Base-by-base conservation (phyloP, 2,888 invertebrate species). In the Blastobasis adustella region DNA sequence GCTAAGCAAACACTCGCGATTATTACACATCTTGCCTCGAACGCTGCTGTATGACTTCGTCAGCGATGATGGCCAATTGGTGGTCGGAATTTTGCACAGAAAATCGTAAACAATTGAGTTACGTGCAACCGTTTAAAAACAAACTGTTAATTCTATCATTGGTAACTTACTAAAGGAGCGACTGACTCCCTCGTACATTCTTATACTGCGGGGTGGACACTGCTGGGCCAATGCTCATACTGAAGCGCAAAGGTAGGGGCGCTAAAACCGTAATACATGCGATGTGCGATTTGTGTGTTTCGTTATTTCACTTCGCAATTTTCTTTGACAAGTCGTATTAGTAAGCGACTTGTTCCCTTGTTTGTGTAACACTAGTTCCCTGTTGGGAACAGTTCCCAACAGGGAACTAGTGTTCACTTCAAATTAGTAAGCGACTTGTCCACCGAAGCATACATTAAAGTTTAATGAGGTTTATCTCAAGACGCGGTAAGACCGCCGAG, bases 271-370 rank as follows among this genome's bases (percentile, higher is more conserved):
- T 43, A 6, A 56, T 56, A 50, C 49, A 37, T 37, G 55, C 55
- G 23, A 23, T 55, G 1, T 57, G 54, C 38, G 1, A 9, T 62
- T 62, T 49, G 54, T 62, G 1, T 60, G 58, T 48, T 46, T 59
- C 5, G 46, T 43, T n/a, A 45, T 44, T n/a, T 49, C n/a, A n/a
- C n/a, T n/a, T n/a, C n/a, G n/a, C n/a, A n/a, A n/a, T n/a, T n/a
- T n/a, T n/a, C n/a, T n/a, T n/a, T n/a, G n/a, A n/a, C n/a, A n/a
- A n/a, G n/a, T n/a, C n/a, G n/a, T n/a, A n/a, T n/a, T n/a, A n/a
- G n/a, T n/a, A n/a, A n/a, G n/a, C n/a, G n/a, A n/a, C 23, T 23
- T 23, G 23, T 23, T 2, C 23, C 23, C 23, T 2, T 23, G 1
- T 23, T 23, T 23, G 3, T 23, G 23, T 23, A n/a, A n/a, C n/a